Base-by-base conservation (phyloP, 2,888 invertebrate genomes). In the Dioctria linearis region DNA sequence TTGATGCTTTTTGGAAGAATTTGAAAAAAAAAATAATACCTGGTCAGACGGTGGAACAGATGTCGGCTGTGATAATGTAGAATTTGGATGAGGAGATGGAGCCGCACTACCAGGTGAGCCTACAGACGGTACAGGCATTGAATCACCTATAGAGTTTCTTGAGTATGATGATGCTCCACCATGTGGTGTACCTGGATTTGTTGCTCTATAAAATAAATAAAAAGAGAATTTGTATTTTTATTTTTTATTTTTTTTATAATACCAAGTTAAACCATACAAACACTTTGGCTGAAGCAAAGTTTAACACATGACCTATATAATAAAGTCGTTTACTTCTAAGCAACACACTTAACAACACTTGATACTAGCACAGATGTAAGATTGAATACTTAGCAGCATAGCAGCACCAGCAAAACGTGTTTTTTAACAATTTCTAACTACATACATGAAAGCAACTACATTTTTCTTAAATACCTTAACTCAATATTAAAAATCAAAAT, bases 41-140 rank as follows among this genome's bases (percentile, higher is more conserved):
- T 89, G 89, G 85, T 89, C 89, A 82, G 90, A 90, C 67, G 93
- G 92, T 81, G 93, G 93, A 83, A 93, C 93, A 11, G 93, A 93
- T 8, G 93, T 92, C 83, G 92, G 94, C 85, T 94, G 94, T 82
- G 94, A 94, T 84, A 94, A 93, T 79, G 94, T 92, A 79, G 88
- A 89, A 83, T 88, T 88, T 37, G 88, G 87, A 85, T 86, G 87
- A 42, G 94, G 95, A 78, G 94, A 93, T 3, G 93, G 92, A 67
- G 92, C 91, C 81, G 93, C 91, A 83, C 94, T 92, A 82, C 93
- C 90, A 80, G 94, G 92, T 80, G 93, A 91, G 2, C 91, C 94
- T 61, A 92, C 92, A 6, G 92, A 92, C 39, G 88, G 86, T 80
- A 88, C 86, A 8, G 88, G 86, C 87, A 88, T 86, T 75, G 87